Conservation (phyloP, 2,888 invertebrate genomes). For the Limnephilus lunatus region DNA sequence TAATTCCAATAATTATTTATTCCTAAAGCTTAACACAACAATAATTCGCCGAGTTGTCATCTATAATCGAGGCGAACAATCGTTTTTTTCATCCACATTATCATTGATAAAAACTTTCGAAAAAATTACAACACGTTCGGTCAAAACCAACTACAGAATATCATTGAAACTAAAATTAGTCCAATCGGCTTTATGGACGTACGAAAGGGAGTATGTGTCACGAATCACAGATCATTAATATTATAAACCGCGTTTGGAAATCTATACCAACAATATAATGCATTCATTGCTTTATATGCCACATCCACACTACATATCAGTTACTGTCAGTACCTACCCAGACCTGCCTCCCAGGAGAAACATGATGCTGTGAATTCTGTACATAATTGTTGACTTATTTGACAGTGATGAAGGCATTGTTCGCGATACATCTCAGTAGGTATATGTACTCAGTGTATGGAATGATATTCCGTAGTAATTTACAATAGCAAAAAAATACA, state of each 20-base stretch:
- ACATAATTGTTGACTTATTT: conserved; percentile 42
- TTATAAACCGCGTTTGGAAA: neutral
- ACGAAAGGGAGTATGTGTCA: neutral
- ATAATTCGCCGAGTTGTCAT: too few species aligned
- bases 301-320: neutral
- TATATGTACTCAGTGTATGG: neutral
- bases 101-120: too few species aligned
- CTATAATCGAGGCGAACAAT: too few species aligned
- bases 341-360: conserved; percentile 3
- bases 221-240: neutral
- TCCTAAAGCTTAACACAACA: too few species aligned
- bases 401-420: conserved; percentile 55
- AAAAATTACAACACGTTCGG: neutral
- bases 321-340: neutral
- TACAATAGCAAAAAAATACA: neutral
- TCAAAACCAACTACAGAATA: neutral
- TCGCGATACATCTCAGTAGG: conserved; percentile 7
- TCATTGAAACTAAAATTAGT: neutral
- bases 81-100: too few species aligned
- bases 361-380: conserved; percentile 10
- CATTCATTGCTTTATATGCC: neutral
- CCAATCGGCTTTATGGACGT: neutral
- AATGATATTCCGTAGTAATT: neutral
- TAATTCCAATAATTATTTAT: too few species aligned
- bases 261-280: neutral